Percentiles rank a stretch among this genome's conserved stretches.
Evolutionary conservation across 1,140 invertebrate species (phyloP).

Genomic region (Drosophila dunni): DNA sequence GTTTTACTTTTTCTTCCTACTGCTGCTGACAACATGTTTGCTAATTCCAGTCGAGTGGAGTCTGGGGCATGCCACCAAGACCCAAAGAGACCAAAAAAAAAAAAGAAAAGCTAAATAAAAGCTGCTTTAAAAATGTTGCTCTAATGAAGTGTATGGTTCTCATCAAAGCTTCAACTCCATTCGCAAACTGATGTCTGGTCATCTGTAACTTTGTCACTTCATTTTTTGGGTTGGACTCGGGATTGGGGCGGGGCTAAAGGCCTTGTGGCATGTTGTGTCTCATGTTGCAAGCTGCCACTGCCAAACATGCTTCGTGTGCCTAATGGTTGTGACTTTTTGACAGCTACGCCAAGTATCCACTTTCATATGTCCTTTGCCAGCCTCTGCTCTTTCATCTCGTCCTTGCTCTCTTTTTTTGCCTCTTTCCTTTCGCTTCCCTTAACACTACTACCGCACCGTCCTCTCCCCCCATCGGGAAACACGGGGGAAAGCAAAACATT

Average conservation of each 20-base stretch:
- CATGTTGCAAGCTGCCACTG: constrained; percentile 18
- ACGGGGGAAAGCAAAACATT: constrained; percentile 27
- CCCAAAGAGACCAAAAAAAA: too few relatives aligned
- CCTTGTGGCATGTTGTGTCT: constrained; percentile 16
- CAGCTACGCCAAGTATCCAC: constrained; percentile 58
- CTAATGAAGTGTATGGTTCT: constrained; percentile 27
- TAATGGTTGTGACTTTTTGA: constrained; percentile 84
- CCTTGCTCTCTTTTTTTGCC: neutral
- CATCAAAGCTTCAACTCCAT: constrained; percentile 7
- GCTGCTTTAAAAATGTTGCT: constrained; percentile 23
- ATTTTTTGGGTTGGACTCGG: neutral
- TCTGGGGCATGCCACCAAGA: neutral
- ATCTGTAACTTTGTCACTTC: constrained; percentile 44
- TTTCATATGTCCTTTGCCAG: constrained; percentile 26
- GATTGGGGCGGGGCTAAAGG: neutral
- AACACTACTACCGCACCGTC: too few relatives aligned
- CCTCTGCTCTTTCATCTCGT: neutral
- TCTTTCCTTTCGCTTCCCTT: neutral
- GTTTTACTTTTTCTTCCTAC: constrained; percentile 26
- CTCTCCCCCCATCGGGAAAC: too few relatives aligned
- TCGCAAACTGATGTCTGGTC: constrained; percentile 29
- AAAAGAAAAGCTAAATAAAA: neutral
- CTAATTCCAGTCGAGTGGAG: constrained; percentile 47
- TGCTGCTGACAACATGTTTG: constrained; percentile 50
- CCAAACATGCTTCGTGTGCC: constrained; percentile 51